phyloP scores from a whole-genome alignment of 1,140 invertebrate genomes.

The Habropoda laboriosa region DNA sequence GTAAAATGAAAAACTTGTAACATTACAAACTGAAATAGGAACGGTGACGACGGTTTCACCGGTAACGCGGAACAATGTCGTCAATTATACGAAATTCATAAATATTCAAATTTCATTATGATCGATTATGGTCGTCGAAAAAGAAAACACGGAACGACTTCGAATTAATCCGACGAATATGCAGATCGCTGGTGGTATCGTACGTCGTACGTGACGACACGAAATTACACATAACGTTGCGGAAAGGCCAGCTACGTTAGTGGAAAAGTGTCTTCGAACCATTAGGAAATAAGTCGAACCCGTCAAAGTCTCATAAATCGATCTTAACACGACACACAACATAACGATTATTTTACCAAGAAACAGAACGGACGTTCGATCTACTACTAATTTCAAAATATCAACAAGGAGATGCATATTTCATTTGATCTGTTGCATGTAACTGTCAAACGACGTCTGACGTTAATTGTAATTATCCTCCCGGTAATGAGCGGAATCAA shows the following conservation, averaged over 20 bases:
- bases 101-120: not conserved
- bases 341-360: too few relatives aligned
- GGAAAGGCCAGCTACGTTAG: not conserved
- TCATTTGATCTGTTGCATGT: too few relatives aligned
- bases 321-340: too few relatives aligned
- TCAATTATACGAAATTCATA: not conserved
- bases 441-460: too few relatives aligned
- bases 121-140: not conserved
- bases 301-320: not conserved
- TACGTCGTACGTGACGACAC: not conserved
- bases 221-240: not conserved
- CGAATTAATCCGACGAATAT: not conserved
- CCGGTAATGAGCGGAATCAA: too few relatives aligned
- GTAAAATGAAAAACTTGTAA: too few relatives aligned
- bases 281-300: not conserved
- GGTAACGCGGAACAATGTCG: not conserved
- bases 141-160: not conserved
- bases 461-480: too few relatives aligned
- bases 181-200: not conserved
- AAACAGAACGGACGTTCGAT: too few relatives aligned
- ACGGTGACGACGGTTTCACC: too few relatives aligned
- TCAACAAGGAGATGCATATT: too few relatives aligned
- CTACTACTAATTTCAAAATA: too few relatives aligned
- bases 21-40: too few relatives aligned
- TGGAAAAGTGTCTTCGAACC: not conserved